phyloP scores from a whole-genome alignment of 2,797 vertebrate species.

The Tokudaia tokunoshimensis region DNA sequence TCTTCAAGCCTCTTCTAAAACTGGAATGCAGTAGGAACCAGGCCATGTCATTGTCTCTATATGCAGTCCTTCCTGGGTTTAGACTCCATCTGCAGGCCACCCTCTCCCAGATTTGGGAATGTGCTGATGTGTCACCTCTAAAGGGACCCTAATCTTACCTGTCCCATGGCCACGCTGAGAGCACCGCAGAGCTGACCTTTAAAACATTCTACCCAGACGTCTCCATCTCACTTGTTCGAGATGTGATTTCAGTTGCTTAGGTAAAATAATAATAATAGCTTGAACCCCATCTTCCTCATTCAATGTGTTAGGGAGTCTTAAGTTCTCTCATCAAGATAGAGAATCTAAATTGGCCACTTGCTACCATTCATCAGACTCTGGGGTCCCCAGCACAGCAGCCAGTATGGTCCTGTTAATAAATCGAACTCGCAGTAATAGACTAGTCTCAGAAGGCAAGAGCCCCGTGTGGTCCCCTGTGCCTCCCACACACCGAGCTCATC shows the following conservation, averaged over 20 bases:
- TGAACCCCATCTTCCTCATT: not conserved
- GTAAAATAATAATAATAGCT: constrained; percentile 13
- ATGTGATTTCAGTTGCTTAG: not conserved
- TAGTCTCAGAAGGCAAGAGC: not conserved
- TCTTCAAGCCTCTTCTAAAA: not conserved
- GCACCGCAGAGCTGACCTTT: not conserved
- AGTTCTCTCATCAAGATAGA: not conserved
- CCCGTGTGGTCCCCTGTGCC: not conserved
- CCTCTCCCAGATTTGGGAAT: not conserved
- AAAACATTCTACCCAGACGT: not conserved
- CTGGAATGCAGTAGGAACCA: not conserved
- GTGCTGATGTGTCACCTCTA: not conserved
- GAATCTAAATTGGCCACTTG: not conserved
- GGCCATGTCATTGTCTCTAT: not conserved
- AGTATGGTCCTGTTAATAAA: not conserved
- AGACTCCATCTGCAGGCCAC: not conserved
- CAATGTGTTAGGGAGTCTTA: constrained; percentile 50
- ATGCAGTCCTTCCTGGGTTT: not conserved
- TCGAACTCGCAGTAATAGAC: not conserved
- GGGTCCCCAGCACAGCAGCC: not conserved
- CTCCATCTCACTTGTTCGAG: not conserved
- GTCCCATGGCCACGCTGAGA: not conserved
- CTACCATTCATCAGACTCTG: not conserved
- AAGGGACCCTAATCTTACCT: not conserved
- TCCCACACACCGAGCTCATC: not conserved